phyloP scores from a whole-genome alignment of 1,140 invertebrate genomes.

The Dinothrombium tinctorium region DNA sequence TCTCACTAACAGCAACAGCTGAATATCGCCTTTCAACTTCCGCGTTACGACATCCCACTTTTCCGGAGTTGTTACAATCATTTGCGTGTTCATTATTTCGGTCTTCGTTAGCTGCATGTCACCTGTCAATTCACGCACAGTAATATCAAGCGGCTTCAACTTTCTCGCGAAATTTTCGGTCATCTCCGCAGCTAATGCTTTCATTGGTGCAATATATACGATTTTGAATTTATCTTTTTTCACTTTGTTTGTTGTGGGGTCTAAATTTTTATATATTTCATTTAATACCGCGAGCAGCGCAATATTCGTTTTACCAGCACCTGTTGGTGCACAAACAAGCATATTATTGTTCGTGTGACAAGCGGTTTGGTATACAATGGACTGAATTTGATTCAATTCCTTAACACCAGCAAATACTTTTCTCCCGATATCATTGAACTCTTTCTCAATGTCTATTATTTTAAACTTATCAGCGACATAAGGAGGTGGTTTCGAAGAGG shows the following conservation, averaged over 20 bases:
- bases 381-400: constrained; percentile 77
- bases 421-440: constrained; percentile 37
- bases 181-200: constrained; percentile 95
- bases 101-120: constrained; percentile 91
- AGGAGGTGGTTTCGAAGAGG: constrained; percentile 21
- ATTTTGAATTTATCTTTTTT: constrained; percentile 90
- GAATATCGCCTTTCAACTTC: constrained; percentile 74
- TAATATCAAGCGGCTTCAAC: constrained; percentile 45
- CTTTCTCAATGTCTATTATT: constrained; percentile 5
- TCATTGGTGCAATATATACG: constrained; percentile 98
- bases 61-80: constrained; percentile 94
- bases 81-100: constrained; percentile 87
- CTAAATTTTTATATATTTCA: constrained; percentile 61
- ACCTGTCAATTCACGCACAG: constrained; percentile 78
- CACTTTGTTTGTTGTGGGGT: constrained; percentile 29
- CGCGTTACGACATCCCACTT: constrained; percentile 99
- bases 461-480: constrained; percentile 4
- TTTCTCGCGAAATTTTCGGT: constrained; percentile 71
- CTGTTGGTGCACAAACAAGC: constrained; percentile 77
- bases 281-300: constrained; percentile 77
- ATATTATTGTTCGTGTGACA: constrained; percentile 82
- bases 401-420: constrained; percentile 64
- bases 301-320: constrained; percentile 95
- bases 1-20: constrained; percentile 66
- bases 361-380: constrained; percentile 77